phyloP scores from a whole-genome alignment of 2,113 vertebrate species.

The Crotophaga sulcirostris region DNA sequence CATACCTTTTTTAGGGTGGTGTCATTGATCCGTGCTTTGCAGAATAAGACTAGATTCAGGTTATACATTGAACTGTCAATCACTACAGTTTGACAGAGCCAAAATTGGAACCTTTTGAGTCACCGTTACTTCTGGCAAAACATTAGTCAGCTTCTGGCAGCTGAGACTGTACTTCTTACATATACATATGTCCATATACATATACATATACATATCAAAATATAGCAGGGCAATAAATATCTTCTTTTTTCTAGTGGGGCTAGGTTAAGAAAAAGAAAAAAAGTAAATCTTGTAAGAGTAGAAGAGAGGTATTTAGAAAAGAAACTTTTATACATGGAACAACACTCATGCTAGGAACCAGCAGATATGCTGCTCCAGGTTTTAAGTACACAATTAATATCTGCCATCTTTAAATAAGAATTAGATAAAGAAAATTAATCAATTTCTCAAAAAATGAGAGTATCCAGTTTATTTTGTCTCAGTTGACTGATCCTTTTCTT shows the following conservation, averaged over 20 bases:
- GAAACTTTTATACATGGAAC: not conserved
- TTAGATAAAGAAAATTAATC: not conserved
- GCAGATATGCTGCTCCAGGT: not conserved
- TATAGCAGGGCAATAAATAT: not conserved
- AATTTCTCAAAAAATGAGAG: not conserved
- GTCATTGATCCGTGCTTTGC: fast-evolving
- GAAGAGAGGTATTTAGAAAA: not conserved
- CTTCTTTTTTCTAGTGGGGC: not conserved
- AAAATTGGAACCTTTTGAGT: not conserved
- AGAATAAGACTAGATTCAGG: not conserved
- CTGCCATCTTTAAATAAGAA: not conserved
- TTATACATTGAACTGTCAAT: not conserved
- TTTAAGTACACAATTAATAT: not conserved
- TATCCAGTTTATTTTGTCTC: not conserved
- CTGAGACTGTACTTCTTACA: not conserved
- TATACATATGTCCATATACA: not conserved
- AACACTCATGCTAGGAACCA: fast-evolving
- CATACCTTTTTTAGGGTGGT: not conserved
- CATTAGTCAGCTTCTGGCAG: not conserved
- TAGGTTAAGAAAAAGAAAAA: not conserved
- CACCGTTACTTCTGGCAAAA: not conserved
- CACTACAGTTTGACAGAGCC: not conserved
- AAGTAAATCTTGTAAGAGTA: not conserved
- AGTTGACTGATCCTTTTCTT: not conserved
- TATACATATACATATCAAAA: not conserved